Conservation (phyloP, 2,797 vertebrate genomes). For the Stomatorhinus walkeri region DNA sequence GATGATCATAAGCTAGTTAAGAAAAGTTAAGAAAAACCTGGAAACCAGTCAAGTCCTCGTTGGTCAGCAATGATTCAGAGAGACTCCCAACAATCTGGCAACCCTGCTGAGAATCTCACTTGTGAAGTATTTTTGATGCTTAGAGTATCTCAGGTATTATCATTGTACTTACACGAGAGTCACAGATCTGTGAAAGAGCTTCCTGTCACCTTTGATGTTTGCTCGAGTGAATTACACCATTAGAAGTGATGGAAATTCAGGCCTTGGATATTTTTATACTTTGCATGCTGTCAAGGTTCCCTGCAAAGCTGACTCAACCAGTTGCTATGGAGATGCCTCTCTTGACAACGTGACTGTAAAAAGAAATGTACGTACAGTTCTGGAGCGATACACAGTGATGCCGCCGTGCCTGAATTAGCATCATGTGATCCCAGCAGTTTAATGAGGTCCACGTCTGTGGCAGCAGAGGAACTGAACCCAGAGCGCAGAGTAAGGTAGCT, state of each 20-base stretch:
- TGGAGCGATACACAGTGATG: neutral
- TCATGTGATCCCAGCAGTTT: neutral
- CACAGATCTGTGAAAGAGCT: neutral
- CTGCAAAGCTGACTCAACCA: slow-evolving; percentile 25
- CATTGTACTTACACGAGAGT: neutral
- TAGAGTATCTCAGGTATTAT: neutral
- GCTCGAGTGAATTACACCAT: slow-evolving; percentile 8
- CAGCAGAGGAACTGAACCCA: neutral
- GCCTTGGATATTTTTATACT: slow-evolving; percentile 11
- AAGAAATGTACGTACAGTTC: slow-evolving; percentile 21
- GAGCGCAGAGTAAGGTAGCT: neutral
- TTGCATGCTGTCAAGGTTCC: slow-evolving; percentile 14
- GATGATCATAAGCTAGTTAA: neutral
- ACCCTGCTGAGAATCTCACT: neutral
- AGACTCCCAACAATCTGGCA: neutral
- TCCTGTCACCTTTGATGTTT: slow-evolving; percentile 1
- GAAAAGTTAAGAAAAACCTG: neutral
- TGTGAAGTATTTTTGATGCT: neutral
- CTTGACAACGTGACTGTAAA: slow-evolving; percentile 14
- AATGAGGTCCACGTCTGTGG: slow-evolving; percentile 10
- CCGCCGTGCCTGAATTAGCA: neutral
- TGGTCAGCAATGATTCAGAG: neutral
- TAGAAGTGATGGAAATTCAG: neutral
- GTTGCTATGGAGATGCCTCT: slow-evolving; percentile 26
- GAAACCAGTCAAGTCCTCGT: neutral